A percentile compares a stretch with the other conserved stretches of the same genome.
These are phyloP conservation scores for Aporrectodea caliginosa DNA, from an alignment of 1,140 invertebrate genomes.

Conservation along the genomic window DNA sequence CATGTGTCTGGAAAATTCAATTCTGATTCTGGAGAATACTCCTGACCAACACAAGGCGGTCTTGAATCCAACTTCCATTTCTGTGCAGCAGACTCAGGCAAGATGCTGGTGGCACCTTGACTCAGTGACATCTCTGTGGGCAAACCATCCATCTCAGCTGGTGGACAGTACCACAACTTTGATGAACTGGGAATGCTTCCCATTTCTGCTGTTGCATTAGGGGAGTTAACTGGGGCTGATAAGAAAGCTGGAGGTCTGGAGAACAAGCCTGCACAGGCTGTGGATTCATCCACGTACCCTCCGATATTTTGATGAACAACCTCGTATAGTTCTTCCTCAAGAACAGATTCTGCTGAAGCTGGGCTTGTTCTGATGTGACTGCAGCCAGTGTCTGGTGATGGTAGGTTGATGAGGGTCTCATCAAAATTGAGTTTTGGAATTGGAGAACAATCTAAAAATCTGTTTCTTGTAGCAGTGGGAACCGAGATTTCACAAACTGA, in stretches of 20 bases:
- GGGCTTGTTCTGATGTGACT: not conserved
- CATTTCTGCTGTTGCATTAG: not conserved
- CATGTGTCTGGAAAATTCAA: not conserved
- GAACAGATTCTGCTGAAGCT: not conserved
- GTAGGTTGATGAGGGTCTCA: not conserved
- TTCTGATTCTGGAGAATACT: not conserved
- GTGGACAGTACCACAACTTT: too few species aligned
- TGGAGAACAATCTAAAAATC: not conserved
- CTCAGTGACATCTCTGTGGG: too few species aligned
- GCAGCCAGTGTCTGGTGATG: not conserved
- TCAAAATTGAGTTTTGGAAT: not conserved
- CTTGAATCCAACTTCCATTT: not conserved
- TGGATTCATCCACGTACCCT: not conserved
- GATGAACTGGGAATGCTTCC: not conserved
- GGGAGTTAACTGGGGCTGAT: not conserved
- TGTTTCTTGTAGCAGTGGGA: not conserved
- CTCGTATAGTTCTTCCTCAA: too few species aligned
- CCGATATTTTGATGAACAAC: too few species aligned
- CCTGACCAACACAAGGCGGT: not conserved
- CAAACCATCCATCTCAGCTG: too few species aligned
- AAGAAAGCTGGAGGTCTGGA: not conserved
- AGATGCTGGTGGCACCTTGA: not conserved
- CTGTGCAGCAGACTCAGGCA: not conserved
- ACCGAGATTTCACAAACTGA: not conserved
- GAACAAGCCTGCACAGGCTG: not conserved